Conservation (phyloP, 2,888 invertebrate species). For the Agonopterix subpropinquella region DNA sequence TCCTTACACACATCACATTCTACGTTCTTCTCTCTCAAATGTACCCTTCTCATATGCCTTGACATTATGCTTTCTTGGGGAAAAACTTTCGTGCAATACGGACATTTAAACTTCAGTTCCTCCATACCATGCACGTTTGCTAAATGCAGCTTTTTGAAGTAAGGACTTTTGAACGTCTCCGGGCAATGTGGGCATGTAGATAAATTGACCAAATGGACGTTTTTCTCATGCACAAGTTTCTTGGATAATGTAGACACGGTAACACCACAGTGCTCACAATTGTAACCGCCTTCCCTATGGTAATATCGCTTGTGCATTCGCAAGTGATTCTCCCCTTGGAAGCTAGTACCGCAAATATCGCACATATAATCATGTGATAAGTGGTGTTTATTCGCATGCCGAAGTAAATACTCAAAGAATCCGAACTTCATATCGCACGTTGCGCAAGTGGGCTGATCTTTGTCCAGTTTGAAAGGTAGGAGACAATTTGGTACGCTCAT, state of each 20-base stretch:
- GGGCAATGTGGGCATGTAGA: conserved; percentile 58
- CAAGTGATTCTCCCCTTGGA: conserved; percentile 65
- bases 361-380: conserved; percentile 65
- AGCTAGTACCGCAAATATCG: conserved; percentile 64
- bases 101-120: conserved; percentile 63
- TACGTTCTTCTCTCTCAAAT: conserved; percentile 65
- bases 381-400: conserved; percentile 64
- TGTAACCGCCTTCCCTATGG: conserved; percentile 60
- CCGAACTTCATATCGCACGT: conserved; percentile 62
- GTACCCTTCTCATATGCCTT: conserved; percentile 76
- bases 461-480: conserved; percentile 58
- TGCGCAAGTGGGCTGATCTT: conserved; percentile 52
- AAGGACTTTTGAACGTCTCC: conserved; percentile 62
- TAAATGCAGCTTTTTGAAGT: conserved; percentile 57
- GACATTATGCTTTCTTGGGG: conserved; percentile 76
- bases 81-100: conserved; percentile 63
- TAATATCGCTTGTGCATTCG: conserved; percentile 68
- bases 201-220: conserved; percentile 54
- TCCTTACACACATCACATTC: conserved; percentile 64
- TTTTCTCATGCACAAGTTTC: conserved; percentile 62
- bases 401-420: conserved; percentile 59
- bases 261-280: conserved; percentile 64
- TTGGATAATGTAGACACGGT: conserved; percentile 60
- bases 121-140: conserved; percentile 62
- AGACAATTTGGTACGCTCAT: conserved; percentile 59